Evolutionary conservation across 2,888 invertebrate genomes (phyloP).

Genomic region (Enoplolaimus lenunculus): DNA sequence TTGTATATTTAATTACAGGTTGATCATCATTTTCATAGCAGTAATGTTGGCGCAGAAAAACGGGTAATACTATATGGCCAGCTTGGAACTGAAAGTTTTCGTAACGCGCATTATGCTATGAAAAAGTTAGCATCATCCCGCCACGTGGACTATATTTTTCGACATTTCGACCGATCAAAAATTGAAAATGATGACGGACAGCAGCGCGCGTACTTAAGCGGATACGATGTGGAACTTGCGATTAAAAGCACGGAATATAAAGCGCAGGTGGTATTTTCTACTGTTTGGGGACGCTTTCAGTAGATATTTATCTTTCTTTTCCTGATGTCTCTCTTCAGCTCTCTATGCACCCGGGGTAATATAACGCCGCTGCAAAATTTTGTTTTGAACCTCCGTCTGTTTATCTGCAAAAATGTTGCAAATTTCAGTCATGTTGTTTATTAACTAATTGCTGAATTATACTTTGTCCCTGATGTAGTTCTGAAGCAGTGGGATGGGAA

Average conservation of each 20-base stretch:
- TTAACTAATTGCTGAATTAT: no score
- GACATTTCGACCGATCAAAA: slow-evolving; percentile 66
- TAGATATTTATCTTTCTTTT: background rate
- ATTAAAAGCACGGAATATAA: slow-evolving; percentile 99
- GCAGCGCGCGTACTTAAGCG: slow-evolving; percentile 61
- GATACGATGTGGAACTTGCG: slow-evolving; percentile 94
- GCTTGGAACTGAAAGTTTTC: slow-evolving; percentile 62
- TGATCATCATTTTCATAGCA: slow-evolving; percentile 66
- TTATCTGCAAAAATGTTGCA: no score
- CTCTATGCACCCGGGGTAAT: background rate
- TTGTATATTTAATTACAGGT: no score
- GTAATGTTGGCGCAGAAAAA: slow-evolving; percentile 50
- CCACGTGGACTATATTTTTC: slow-evolving; percentile 64
- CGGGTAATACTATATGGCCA: slow-evolving; percentile 67
- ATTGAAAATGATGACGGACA: background rate
- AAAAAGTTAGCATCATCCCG: slow-evolving; percentile 55
- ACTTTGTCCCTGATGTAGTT: no score
- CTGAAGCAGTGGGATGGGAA: no score
- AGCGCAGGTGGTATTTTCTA: slow-evolving; percentile 30
- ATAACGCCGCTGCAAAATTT: no score
- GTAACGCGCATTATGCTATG: slow-evolving; percentile 58
- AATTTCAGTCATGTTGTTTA: no score
- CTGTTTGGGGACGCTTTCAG: no score
- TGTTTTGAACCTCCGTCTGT: no score
- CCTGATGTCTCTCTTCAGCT: background rate